These are phyloP conservation scores for Mesorhabditis belari DNA, from an alignment of 2,888 invertebrate genomes.

Conservation along the genomic window DNA sequence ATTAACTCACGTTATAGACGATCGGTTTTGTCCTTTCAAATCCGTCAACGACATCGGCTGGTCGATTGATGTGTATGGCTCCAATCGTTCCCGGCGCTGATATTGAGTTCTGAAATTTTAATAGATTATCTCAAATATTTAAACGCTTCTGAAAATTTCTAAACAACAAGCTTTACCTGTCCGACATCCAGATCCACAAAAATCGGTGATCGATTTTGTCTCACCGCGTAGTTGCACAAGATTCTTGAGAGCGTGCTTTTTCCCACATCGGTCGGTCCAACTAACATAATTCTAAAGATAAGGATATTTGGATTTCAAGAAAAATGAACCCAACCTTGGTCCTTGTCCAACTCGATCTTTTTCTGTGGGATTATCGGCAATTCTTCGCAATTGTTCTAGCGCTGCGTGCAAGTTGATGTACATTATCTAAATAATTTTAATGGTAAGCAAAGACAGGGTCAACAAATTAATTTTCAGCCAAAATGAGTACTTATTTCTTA, in stretches of 20 bases:
- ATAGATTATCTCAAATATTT: not conserved
- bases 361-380: conserved; percentile 59
- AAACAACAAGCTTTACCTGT: conserved; percentile 58
- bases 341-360: conserved; percentile 6
- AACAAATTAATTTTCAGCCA: not conserved
- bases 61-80: conserved; percentile 71
- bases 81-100: conserved; percentile 48
- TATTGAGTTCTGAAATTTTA: conserved; percentile 35
- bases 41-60: conserved; percentile 87
- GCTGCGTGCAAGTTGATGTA: conserved; percentile 93
- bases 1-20: conserved; percentile 60
- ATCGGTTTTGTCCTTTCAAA: conserved; percentile 82
- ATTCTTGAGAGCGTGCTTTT: conserved; percentile 84
- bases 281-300: not conserved
- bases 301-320: conserved; percentile 9
- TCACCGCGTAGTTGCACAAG: conserved; percentile 85
- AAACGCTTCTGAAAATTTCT: not conserved
- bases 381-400: conserved; percentile 77
- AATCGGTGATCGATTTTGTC: conserved; percentile 71
- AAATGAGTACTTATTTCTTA: not conserved
- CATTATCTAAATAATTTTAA: conserved; percentile 56
- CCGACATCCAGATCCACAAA: conserved; percentile 92
- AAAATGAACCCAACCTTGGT: conserved; percentile 11
- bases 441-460: not conserved
- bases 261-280: conserved; percentile 84